These are phyloP conservation scores for Patiria pectinifera DNA, from an alignment of 53 echinoderm and acorn worm species.

Conservation along the genomic window DNA sequence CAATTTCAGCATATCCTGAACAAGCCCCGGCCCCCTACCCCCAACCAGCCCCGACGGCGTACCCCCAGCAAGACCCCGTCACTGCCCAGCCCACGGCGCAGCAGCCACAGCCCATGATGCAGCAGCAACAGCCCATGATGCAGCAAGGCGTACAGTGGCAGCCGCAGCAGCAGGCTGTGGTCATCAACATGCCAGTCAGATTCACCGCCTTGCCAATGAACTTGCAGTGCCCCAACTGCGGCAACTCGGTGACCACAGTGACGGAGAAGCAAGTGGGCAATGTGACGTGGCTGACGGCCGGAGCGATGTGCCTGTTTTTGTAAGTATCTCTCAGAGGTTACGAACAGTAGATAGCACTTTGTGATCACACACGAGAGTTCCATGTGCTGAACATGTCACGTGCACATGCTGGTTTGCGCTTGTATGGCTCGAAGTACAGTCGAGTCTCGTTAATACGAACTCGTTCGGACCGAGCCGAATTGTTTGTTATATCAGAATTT, in stretches of 20 bases:
- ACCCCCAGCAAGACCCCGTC: not conserved
- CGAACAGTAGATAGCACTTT: too few relatives aligned
- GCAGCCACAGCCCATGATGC: not conserved
- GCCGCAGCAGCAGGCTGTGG: not conserved
- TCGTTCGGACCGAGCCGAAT: too few relatives aligned
- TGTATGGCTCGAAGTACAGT: too few relatives aligned
- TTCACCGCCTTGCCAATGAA: constrained; percentile 19
- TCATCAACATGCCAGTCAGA: not conserved
- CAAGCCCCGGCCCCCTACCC: not conserved
- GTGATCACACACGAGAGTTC: too few relatives aligned
- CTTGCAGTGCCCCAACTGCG: constrained; percentile 75
- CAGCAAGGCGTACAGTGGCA: not conserved
- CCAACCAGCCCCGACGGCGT: not conserved
- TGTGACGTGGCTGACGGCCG: constrained; percentile 39
- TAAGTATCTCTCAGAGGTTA: constrained; percentile 9
- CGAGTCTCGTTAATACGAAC: too few relatives aligned
- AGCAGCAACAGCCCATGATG: not conserved
- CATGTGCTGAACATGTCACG: too few relatives aligned
- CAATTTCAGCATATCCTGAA: not conserved
- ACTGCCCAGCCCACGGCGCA: constrained; percentile 5
- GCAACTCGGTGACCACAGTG: constrained; percentile 62
- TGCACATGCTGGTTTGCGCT: too few relatives aligned
- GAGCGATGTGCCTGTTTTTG: constrained; percentile 64
- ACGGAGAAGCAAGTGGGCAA: constrained; percentile 64
- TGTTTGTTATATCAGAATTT: too few relatives aligned